Evolutionary conservation across 2,888 invertebrate species (phyloP).

Genomic region (Pasiphila rectangulata): DNA sequence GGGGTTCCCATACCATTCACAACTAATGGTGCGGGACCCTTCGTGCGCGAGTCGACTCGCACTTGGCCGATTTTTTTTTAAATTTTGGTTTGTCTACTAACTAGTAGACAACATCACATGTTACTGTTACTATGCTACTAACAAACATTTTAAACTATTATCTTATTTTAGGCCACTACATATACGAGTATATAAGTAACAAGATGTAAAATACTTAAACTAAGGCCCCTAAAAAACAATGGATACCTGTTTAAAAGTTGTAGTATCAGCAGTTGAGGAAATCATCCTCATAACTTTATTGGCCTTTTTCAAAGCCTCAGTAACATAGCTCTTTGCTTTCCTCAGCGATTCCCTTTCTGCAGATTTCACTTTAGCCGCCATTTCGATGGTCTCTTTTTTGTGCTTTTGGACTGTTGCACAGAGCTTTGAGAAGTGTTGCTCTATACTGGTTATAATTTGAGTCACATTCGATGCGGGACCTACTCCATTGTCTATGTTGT

Average conservation of each 20-base stretch:
- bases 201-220: too few species aligned
- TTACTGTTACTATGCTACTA: too few species aligned
- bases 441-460: constrained; percentile 55
- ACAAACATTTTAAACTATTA: too few species aligned
- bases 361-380: constrained; percentile 50
- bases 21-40: too few species aligned
- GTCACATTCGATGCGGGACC: constrained; percentile 48
- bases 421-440: constrained; percentile 76
- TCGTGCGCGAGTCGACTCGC: too few species aligned
- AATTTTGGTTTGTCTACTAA: too few species aligned
- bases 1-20: too few species aligned
- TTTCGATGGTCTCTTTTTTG: constrained; percentile 65
- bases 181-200: too few species aligned
- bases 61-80: too few species aligned
- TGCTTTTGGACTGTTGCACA: constrained; percentile 75
- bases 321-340: constrained; percentile 50
- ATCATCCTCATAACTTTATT: constrained; percentile 46
- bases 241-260: constrained; percentile 53
- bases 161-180: too few species aligned
- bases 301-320: constrained; percentile 51
- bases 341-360: constrained; percentile 56
- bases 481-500: constrained; percentile 56
- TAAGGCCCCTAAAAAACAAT: too few species aligned
- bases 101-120: too few species aligned
- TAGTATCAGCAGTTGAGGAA: constrained; percentile 39